These are phyloP conservation scores for Leptodactylus fallax DNA, from an alignment of 2,797 vertebrate species.

Conservation along the genomic window DNA sequence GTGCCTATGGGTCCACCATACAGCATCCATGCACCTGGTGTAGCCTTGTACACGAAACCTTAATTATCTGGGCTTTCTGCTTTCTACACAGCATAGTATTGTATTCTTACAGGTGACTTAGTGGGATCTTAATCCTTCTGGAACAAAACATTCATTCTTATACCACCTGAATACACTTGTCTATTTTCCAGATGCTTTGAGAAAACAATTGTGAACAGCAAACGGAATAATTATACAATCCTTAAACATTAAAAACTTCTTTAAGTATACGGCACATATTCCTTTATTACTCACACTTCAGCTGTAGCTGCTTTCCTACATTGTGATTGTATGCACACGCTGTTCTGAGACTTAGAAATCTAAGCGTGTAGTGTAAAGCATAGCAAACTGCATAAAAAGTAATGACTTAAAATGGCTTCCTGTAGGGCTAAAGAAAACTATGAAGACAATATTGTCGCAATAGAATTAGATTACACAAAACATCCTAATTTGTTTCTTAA, in stretches of 20 bases:
- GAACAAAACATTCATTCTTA: neutral
- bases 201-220: slow-evolving; percentile 5
- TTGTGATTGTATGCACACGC: neutral
- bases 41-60: neutral
- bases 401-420: slow-evolving; percentile 24
- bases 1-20: neutral
- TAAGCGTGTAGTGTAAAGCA: slow-evolving; percentile 18
- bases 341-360: slow-evolving; percentile 6
- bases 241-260: neutral
- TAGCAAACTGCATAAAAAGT: slow-evolving; percentile 1
- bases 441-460: neutral
- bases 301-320: slow-evolving; percentile 13
- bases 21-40: neutral
- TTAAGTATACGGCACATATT: neutral
- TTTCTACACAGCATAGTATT: neutral
- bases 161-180: neutral
- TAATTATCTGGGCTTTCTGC: neutral
- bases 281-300: neutral
- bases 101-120: neutral
- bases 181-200: neutral
- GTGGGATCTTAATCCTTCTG: neutral
- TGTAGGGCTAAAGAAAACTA: slow-evolving; percentile 1
- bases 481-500: neutral
- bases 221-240: slow-evolving; percentile 19
- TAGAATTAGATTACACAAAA: slow-evolving; percentile 18